These are phyloP conservation scores for Theocolax elegans DNA, from an alignment of 1,140 invertebrate species.

Conservation along the genomic window DNA sequence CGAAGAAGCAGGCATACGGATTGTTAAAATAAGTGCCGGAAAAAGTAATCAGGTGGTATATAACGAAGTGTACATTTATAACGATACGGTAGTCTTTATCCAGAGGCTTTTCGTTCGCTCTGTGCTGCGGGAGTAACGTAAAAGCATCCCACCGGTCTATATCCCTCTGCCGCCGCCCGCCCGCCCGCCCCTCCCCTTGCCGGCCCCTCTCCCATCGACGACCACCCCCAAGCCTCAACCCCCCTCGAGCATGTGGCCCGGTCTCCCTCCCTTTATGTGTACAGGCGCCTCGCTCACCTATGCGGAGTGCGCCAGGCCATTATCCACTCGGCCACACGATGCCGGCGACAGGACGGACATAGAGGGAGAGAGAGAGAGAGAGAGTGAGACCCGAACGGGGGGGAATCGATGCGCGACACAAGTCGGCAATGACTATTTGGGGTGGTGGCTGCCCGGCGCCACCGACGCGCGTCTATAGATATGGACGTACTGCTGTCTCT, in stretches of 20 bases:
- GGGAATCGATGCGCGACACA: constrained; percentile 44
- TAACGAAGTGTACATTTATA: constrained; percentile 32
- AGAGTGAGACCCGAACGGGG: not conserved
- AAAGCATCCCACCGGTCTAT: constrained; percentile 15
- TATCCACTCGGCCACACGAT: constrained; percentile 34
- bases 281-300: constrained; percentile 37
- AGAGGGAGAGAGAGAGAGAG: constrained; percentile 1
- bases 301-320: constrained; percentile 48
- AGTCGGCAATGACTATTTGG: constrained; percentile 48
- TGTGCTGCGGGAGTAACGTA: not conserved
- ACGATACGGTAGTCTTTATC: constrained; percentile 31
- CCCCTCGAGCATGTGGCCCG: not conserved
- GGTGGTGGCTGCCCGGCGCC: constrained; percentile 43
- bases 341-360: constrained; percentile 16
- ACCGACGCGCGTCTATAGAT: not conserved
- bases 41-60: too few relatives aligned
- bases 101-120: not conserved
- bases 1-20: too few relatives aligned
- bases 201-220: too few relatives aligned
- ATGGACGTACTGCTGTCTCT: not conserved
- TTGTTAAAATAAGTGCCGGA: too few relatives aligned
- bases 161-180: constrained; percentile 33
- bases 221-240: not conserved
- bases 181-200: constrained; percentile 46
- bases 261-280: not conserved